Evolutionary conservation across 2,113 vertebrate species (phyloP).

Genomic region (Plecotus auritus): DNA sequence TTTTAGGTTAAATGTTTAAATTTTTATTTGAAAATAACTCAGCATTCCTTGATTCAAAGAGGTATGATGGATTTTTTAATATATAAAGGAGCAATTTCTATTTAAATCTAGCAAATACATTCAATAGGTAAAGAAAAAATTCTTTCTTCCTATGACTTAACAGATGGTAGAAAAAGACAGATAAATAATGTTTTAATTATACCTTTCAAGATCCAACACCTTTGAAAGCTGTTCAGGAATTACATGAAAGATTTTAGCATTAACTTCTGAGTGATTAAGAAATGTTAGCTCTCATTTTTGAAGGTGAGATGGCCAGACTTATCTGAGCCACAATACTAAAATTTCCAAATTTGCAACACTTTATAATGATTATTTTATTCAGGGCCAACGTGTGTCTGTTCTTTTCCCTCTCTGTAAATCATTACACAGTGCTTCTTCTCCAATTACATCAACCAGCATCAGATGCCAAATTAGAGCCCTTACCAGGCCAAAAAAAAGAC

Average conservation of each 20-base stretch:
- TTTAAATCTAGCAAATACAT: slow-evolving; percentile 71
- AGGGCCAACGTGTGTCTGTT: slow-evolving; percentile 63
- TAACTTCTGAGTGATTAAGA: slow-evolving; percentile 75
- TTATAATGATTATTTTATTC: slow-evolving; percentile 75
- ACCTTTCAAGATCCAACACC: slow-evolving; percentile 78
- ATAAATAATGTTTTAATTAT: slow-evolving; percentile 82
- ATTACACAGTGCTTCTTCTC: slow-evolving; percentile 75
- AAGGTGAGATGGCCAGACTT: slow-evolving; percentile 76
- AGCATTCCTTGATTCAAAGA: slow-evolving; percentile 65
- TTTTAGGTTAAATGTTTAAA: slow-evolving; percentile 38
- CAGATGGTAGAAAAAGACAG: slow-evolving; percentile 78
- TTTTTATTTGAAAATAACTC: slow-evolving; percentile 42
- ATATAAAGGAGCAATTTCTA: slow-evolving; percentile 41
- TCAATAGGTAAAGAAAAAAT: slow-evolving; percentile 53
- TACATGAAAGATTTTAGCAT: slow-evolving; percentile 76
- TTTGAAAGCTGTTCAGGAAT: slow-evolving; percentile 80
- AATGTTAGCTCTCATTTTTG: slow-evolving; percentile 76
- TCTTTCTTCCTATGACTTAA: slow-evolving; percentile 70
- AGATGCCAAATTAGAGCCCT: slow-evolving; percentile 74
- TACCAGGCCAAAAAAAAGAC: slow-evolving; percentile 62
- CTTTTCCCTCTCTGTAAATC: slow-evolving; percentile 65
- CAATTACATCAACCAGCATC: slow-evolving; percentile 73
- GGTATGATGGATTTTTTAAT: not conserved
- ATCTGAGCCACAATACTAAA: slow-evolving; percentile 73
- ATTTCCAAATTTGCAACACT: slow-evolving; percentile 76